Evolutionary conservation across 2,113 vertebrate genomes (phyloP).

Genomic region (Maccullochella peelii): DNA sequence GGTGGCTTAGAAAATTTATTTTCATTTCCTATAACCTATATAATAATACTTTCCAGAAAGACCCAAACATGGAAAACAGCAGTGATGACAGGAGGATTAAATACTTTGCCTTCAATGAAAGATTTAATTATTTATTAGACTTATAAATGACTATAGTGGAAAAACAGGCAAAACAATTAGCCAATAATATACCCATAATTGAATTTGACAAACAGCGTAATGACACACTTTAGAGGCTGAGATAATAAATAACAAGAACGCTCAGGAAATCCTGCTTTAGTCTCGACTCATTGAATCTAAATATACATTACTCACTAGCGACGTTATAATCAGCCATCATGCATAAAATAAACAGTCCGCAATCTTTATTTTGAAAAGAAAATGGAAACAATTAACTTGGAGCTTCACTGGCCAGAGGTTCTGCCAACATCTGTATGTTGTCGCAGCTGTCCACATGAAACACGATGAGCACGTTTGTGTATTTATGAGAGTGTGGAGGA

Average conservation of each 20-base stretch:
- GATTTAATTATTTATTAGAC: slow-evolving; percentile 36
- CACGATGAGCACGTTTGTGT: slow-evolving; percentile 35
- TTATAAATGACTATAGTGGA: slow-evolving; percentile 40
- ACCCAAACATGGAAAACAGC: slow-evolving; percentile 17
- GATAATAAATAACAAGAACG: slow-evolving; percentile 59
- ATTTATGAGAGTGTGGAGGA: slow-evolving; percentile 31
- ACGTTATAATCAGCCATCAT: slow-evolving; percentile 59
- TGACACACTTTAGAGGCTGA: slow-evolving; percentile 33
- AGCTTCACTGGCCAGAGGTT: slow-evolving; percentile 30
- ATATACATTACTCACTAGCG: slow-evolving; percentile 59
- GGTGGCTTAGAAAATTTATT: slow-evolving; percentile 35
- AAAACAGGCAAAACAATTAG: slow-evolving; percentile 36
- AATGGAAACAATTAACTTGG: slow-evolving; percentile 51
- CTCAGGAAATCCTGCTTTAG: slow-evolving; percentile 56
- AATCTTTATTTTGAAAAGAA: slow-evolving; percentile 53
- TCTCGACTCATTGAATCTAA: slow-evolving; percentile 40
- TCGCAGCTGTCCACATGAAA: slow-evolving; percentile 60
- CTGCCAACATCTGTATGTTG: slow-evolving; percentile 61
- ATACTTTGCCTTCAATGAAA: slow-evolving; percentile 14
- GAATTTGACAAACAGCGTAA: slow-evolving; percentile 54
- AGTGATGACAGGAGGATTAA: slow-evolving; percentile 48
- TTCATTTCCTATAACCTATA: slow-evolving; percentile 41
- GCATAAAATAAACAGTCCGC: slow-evolving; percentile 55
- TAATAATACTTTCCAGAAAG: slow-evolving; percentile 45
- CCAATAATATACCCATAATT: slow-evolving; percentile 32